phyloP scores from a whole-genome alignment of 2,888 invertebrate species.

The Eumacrocentrus americanus region DNA sequence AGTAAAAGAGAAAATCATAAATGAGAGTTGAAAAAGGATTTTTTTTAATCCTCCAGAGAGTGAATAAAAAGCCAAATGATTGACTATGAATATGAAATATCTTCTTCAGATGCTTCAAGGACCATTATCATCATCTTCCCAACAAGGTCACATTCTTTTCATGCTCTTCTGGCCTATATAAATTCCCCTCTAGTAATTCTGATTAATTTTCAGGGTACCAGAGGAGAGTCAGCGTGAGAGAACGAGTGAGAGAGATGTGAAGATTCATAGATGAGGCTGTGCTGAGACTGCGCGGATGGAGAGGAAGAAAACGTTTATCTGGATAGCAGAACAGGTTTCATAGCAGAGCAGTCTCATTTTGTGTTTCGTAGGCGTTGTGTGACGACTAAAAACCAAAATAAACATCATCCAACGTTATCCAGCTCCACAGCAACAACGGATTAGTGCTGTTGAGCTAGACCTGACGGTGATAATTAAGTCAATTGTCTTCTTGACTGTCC shows the following conservation, averaged over 20 bases:
- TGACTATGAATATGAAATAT: too few relatives aligned
- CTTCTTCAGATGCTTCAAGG: too few relatives aligned
- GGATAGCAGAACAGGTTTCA: slow-evolving; percentile 12
- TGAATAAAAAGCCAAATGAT: not conserved
- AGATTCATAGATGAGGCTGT: not conserved
- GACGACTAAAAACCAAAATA: too few relatives aligned
- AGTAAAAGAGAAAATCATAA: not conserved
- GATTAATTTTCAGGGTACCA: too few relatives aligned
- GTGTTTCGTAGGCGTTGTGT: not conserved
- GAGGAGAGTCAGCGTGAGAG: not conserved
- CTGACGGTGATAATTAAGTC: too few relatives aligned
- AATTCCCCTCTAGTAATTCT: too few relatives aligned
- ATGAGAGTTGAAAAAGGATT: not conserved
- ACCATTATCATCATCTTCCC: too few relatives aligned
- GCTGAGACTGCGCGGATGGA: slow-evolving; percentile 16
- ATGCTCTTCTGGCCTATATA: too few relatives aligned
- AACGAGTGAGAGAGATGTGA: not conserved
- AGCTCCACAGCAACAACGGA: too few relatives aligned
- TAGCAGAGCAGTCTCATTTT: not conserved
- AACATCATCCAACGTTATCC: too few relatives aligned
- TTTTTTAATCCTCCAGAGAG: not conserved
- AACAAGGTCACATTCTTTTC: too few relatives aligned
- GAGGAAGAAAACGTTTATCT: not conserved
- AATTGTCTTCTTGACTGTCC: not conserved
- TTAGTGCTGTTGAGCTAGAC: too few relatives aligned